A percentile compares a stretch with the other conserved stretches of the same genome.
These are phyloP conservation scores for Leptopilina syphax DNA, from an alignment of 2,888 invertebrate genomes.

Conservation along the genomic window DNA sequence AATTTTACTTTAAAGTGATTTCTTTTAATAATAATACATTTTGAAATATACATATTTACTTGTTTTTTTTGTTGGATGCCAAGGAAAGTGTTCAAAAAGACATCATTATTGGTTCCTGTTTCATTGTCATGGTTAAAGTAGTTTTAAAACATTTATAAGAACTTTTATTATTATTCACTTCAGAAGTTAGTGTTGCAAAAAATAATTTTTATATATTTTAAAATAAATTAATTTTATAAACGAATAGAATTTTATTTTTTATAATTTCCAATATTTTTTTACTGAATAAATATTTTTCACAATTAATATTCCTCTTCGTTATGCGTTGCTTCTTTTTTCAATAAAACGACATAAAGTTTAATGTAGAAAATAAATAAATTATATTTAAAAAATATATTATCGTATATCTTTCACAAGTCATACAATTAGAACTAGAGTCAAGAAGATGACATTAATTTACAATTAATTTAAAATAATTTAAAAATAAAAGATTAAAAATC, in stretches of 20 bases:
- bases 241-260: not conserved
- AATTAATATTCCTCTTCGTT: not conserved
- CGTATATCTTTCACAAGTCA: not conserved
- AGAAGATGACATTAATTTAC: conserved; percentile 12
- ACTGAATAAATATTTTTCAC: not conserved
- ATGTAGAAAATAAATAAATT: conserved; percentile 17
- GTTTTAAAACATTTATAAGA: not conserved
- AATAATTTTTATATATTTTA: no score
- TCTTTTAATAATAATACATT: not conserved
- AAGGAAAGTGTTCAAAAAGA: not conserved
- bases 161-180: no score
- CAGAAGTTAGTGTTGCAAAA: no score
- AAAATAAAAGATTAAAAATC: conserved; percentile 4
- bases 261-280: no score
- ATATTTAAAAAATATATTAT: conserved; percentile 28
- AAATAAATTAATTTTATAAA: not conserved
- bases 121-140: conserved; percentile 4
- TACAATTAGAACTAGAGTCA: not conserved
- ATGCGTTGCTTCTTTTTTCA: not conserved
- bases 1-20: not conserved
- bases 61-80: conserved; percentile 3
- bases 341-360: not conserved
- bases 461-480: not conserved
- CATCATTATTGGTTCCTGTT: not conserved
- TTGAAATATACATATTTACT: not conserved